Percentiles rank a stretch among this genome's conserved stretches.
Evolutionary conservation across 2,888 invertebrate genomes (phyloP).

Genomic region (Pterobdella sp.): DNA sequence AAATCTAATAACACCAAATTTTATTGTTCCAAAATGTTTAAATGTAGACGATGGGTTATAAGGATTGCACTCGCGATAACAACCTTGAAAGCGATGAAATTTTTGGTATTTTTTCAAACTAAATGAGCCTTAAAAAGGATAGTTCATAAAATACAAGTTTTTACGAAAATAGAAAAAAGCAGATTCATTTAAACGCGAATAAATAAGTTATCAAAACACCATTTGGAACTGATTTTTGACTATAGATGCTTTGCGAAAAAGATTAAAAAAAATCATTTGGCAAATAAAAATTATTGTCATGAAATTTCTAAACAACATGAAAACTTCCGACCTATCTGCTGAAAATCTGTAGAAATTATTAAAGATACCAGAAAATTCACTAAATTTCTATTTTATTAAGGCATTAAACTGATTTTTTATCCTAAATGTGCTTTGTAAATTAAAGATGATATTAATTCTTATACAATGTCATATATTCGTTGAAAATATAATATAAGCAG

Average conservation of each 20-base stretch:
- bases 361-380: not conserved
- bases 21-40: conserved; percentile 11
- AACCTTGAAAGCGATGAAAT: conserved; percentile 1
- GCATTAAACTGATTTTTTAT: conserved; percentile 10
- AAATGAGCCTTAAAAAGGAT: not conserved
- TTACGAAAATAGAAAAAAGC: conserved; percentile 15
- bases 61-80: conserved; percentile 16
- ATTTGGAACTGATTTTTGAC: conserved; percentile 14
- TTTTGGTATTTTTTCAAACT: not conserved
- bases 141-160: conserved; percentile 1
- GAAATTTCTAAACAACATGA: conserved; percentile 2
- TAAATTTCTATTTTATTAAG: not conserved
- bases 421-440: not conserved
- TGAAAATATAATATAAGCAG: conserved; percentile 14
- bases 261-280: too few species aligned
- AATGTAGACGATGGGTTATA: not conserved
- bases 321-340: not conserved
- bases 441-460: not conserved
- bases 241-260: conserved; percentile 12
- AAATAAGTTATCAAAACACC: conserved; percentile 10
- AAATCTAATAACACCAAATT: conserved; percentile 6
- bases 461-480: not conserved
- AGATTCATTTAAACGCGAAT: conserved; percentile 5
- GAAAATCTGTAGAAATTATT: not conserved
- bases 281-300: conserved; percentile 7